Evolutionary conservation across 1,140 invertebrate species (phyloP).

Genomic region (Lethocerus indicus): DNA sequence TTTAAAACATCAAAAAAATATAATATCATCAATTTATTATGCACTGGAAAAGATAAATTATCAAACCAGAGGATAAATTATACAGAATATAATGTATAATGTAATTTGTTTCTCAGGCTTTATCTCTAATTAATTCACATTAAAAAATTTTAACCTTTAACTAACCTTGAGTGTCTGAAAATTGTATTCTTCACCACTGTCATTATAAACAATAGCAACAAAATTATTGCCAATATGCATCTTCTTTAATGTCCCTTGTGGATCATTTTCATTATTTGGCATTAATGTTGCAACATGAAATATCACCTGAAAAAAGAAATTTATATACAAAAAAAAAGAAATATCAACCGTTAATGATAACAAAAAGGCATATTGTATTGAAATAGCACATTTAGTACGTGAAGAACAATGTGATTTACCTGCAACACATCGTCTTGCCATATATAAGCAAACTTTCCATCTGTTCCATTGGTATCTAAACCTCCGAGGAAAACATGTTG

Average conservation of each 20-base stretch:
- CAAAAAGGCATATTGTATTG: no score
- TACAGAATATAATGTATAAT: background rate
- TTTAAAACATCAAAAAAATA: no score
- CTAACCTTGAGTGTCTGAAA: conserved; percentile 71
- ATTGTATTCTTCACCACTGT: conserved; percentile 82
- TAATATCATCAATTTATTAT: no score
- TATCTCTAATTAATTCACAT: background rate
- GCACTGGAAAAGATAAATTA: no score
- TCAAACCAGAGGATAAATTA: no score
- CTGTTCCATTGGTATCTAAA: conserved; percentile 64
- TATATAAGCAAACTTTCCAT: conserved; percentile 87
- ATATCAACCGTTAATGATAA: background rate
- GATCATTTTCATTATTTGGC: conserved; percentile 74
- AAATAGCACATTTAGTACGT: background rate
- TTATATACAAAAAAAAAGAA: no score
- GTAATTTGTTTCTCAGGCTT: background rate
- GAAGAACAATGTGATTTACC: conserved; percentile 26
- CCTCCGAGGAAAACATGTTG: conserved; percentile 70
- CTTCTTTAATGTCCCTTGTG: conserved; percentile 80
- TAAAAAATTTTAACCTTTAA: conserved; percentile 5
- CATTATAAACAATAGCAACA: conserved; percentile 96
- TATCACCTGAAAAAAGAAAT: conserved; percentile 43
- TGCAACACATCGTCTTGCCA: conserved; percentile 94
- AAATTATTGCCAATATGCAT: conserved; percentile 93
- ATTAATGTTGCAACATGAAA: conserved; percentile 95